Evolutionary conservation across 1,140 invertebrate genomes (phyloP).

Genomic region (Hesperophylax magnus): DNA sequence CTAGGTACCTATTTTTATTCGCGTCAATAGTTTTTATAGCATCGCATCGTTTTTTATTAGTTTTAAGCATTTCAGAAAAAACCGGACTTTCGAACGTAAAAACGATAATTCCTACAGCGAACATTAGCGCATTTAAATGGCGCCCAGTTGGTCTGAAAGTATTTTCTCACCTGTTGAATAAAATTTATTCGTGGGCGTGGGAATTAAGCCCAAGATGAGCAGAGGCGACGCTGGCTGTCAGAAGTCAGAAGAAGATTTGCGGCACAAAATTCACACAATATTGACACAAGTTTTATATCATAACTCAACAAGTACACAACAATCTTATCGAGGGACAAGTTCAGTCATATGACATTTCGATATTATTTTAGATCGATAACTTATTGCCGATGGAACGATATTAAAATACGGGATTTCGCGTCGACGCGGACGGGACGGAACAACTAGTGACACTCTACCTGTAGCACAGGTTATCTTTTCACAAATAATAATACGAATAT

Average conservation of each 20-base stretch:
- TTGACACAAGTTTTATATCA: constrained; percentile 27
- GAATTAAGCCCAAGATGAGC: constrained; percentile 11
- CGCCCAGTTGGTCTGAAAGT: constrained; percentile 5
- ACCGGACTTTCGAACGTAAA: not conserved
- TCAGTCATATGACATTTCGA: not conserved
- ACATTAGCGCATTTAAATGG: constrained; percentile 12
- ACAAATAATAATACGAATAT: constrained; percentile 21
- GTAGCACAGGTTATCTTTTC: constrained; percentile 24
- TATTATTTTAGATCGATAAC: not conserved
- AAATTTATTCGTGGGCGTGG: constrained; percentile 25
- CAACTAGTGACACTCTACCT: not conserved
- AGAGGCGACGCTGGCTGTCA: constrained; percentile 4
- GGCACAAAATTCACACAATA: constrained; percentile 28
- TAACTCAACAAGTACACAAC: constrained; percentile 14
- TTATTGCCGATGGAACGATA: not conserved
- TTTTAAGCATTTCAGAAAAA: not conserved
- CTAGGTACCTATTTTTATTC: no score
- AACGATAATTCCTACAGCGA: not conserved
- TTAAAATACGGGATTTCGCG: not conserved
- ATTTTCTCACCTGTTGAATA: constrained; percentile 32
- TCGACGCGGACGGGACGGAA: not conserved
- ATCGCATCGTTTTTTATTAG: no score
- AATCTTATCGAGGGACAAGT: not conserved
- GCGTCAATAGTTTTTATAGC: no score
- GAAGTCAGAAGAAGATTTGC: not conserved